Evolutionary conservation across 1,140 invertebrate genomes (phyloP).

Genomic region (Drosophila elegans): DNA sequence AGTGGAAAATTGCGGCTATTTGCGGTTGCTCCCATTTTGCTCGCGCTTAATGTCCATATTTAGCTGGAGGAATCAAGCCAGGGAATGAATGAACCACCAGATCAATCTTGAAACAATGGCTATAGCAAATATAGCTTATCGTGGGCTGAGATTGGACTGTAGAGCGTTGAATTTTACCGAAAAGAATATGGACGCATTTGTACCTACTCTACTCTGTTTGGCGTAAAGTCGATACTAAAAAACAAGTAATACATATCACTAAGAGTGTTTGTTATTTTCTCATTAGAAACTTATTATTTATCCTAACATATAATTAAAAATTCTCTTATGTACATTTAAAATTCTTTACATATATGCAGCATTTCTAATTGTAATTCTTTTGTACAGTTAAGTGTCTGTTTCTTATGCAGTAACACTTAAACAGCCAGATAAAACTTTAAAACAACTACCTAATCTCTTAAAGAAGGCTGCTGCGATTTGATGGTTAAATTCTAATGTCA

Average conservation of each 20-base stretch:
- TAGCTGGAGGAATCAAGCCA: constrained; percentile 53
- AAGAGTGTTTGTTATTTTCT: too few relatives aligned
- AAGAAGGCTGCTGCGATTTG: not conserved
- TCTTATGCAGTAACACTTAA: not conserved
- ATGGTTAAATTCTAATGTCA: constrained; percentile 1
- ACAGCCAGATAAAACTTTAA: not conserved
- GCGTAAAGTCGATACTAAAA: too few relatives aligned
- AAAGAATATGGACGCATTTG: not conserved
- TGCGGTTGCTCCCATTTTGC: constrained; percentile 76
- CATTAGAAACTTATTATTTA: too few relatives aligned
- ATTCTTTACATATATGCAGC: too few relatives aligned
- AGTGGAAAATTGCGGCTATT: constrained; percentile 82
- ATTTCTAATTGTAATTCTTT: not conserved
- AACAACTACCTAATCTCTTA: not conserved
- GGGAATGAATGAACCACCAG: constrained; percentile 52
- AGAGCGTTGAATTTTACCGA: not conserved
- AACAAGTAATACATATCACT: too few relatives aligned
- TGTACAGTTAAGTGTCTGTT: too few relatives aligned
- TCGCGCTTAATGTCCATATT: constrained; percentile 77
- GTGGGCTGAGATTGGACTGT: constrained; percentile 18
- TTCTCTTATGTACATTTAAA: too few relatives aligned
- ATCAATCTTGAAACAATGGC: constrained; percentile 55
- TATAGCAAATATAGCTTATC: constrained; percentile 61
- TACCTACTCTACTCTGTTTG: not conserved
- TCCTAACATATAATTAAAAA: too few relatives aligned